Conservation (phyloP, 2,797 vertebrate species). For the Myotis daubentonii region DNA sequence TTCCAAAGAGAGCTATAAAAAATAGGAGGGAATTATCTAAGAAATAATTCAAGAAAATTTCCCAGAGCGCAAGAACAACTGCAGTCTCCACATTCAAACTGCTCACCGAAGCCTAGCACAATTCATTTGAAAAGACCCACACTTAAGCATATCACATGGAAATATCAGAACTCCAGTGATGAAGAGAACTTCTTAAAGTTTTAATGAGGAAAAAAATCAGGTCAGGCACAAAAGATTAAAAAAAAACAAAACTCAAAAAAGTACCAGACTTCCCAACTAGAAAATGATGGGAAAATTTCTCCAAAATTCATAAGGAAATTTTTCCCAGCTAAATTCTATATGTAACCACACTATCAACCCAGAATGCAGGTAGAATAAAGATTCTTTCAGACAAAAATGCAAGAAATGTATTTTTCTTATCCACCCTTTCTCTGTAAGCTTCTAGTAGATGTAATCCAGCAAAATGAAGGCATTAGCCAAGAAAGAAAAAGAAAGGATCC, state of each 20-base stretch:
- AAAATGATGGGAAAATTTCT: not conserved
- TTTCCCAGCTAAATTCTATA: not conserved
- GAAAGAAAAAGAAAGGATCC: not conserved
- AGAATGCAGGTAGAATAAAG: not conserved
- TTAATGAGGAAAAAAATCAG: not conserved
- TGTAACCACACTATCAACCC: not conserved
- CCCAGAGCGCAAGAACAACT: not conserved
- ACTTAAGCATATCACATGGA: not conserved
- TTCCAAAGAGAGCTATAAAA: not conserved
- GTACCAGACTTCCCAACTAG: not conserved
- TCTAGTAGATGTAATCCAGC: not conserved
- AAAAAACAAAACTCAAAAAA: not conserved
- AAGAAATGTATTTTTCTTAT: not conserved
- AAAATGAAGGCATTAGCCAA: not conserved
- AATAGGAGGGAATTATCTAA: not conserved
- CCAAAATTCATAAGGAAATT: not conserved
- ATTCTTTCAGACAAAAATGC: not conserved
- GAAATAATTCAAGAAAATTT: slow-evolving; percentile 20
- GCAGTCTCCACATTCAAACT: not conserved
- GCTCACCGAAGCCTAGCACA: not conserved
- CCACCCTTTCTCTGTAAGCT: not conserved
- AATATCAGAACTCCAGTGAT: not conserved
- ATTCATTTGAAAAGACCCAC: not conserved
- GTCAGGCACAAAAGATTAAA: not conserved
- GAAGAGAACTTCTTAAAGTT: not conserved